A percentile compares a stretch with the other conserved stretches of the same genome.
Evolutionary conservation across 2,888 invertebrate genomes (phyloP).

Genomic region (Meghimatium bilineatum): DNA sequence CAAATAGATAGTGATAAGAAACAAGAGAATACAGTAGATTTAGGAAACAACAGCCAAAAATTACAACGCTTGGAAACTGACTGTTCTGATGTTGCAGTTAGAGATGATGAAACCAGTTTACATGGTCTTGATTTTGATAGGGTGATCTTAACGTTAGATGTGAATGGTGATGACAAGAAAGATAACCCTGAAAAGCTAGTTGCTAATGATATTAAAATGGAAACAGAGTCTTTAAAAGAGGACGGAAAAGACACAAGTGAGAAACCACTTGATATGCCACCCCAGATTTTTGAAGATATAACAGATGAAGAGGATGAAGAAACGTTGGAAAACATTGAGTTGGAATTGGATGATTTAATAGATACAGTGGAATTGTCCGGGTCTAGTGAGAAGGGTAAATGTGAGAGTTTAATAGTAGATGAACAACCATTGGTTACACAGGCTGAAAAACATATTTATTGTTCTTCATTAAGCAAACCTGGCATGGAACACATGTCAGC

Average conservation of each 20-base stretch:
- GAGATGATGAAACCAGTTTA: not conserved
- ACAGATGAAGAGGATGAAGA: slow-evolving; percentile 48
- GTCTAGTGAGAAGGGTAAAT: slow-evolving; percentile 20
- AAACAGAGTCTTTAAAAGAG: not conserved
- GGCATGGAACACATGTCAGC: not conserved
- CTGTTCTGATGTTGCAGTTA: not conserved
- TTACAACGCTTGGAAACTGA: too few relatives aligned
- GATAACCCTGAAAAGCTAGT: not conserved
- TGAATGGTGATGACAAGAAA: not conserved
- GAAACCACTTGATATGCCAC: not conserved
- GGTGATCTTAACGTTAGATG: not conserved
- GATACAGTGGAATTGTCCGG: slow-evolving; percentile 31
- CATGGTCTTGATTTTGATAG: not conserved
- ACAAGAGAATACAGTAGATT: not conserved
- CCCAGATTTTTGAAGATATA: slow-evolving; percentile 49
- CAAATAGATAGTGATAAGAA: not conserved
- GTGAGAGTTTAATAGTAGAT: not conserved
- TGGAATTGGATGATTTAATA: slow-evolving; percentile 47
- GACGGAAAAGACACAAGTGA: not conserved
- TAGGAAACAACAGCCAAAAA: not conserved
- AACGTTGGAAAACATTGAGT: slow-evolving; percentile 42
- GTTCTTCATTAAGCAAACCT: not conserved
- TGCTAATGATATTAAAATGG: not conserved
- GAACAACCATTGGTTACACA: not conserved
- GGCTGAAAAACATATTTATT: not conserved